phyloP scores from a whole-genome alignment of 2,113 vertebrate genomes.

The Piaya cayana region DNA sequence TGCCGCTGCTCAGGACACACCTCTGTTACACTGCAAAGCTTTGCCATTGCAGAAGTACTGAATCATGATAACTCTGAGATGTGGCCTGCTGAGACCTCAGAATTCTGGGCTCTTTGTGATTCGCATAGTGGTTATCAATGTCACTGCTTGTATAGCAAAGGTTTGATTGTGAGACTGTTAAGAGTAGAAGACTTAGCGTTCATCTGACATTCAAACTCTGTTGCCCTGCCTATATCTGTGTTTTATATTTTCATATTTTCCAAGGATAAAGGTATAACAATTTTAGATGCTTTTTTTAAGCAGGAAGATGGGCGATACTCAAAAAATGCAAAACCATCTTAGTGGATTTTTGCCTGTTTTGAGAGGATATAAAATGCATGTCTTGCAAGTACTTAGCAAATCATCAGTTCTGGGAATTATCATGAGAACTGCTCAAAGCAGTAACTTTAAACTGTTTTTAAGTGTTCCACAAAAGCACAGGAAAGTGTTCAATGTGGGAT shows the following conservation, averaged over 20 bases:
- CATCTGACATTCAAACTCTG: not conserved
- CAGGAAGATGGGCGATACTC: rapidly evolving
- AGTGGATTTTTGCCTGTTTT: rapidly evolving
- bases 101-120: not conserved
- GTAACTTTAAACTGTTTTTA: not conserved
- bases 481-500: not conserved
- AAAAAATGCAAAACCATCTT: not conserved
- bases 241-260: not conserved
- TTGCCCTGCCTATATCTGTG: not conserved
- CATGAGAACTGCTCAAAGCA: not conserved
- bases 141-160: not conserved
- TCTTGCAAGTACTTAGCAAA: not conserved
- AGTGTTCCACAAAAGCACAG: not conserved
- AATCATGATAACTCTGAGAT: not conserved
- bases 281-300: not conserved
- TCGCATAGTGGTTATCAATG: not conserved
- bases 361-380: not conserved
- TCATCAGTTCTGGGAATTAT: not conserved
- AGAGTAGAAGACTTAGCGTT: not conserved
- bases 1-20: not conserved
- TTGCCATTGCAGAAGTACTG: not conserved
- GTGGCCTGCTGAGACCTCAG: not conserved
- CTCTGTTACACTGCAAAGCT: not conserved
- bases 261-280: not conserved
- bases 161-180: not conserved